phyloP scores from a whole-genome alignment of 2,888 invertebrate genomes.

The Neoascia interrupta region DNA sequence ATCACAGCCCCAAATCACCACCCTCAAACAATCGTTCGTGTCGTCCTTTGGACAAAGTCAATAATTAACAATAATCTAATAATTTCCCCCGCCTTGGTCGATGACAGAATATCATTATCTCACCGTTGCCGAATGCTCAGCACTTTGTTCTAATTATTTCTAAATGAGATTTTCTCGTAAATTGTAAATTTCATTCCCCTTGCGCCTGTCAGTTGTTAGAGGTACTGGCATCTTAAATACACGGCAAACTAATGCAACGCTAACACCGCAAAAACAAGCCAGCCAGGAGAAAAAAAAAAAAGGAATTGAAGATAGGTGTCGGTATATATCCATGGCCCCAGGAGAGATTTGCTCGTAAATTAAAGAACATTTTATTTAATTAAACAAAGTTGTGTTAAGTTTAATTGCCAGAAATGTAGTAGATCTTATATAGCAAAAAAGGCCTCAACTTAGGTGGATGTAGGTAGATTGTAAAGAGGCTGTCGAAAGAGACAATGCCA shows the following conservation, averaged over 20 bases:
- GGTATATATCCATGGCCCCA: constrained; percentile 9
- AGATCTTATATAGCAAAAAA: constrained; percentile 15
- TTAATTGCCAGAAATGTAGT: constrained; percentile 69
- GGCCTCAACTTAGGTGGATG: background rate
- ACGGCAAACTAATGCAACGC: constrained; percentile 21
- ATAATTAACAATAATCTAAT: constrained; percentile 69
- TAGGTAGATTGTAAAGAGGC: background rate
- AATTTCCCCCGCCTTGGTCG: constrained; percentile 22
- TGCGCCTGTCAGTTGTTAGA: background rate
- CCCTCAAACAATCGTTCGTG: too few species aligned
- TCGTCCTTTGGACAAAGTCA: constrained; percentile 52
- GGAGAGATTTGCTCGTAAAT: constrained; percentile 51
- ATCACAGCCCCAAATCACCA: too few species aligned
- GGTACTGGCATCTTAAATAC: constrained; percentile 16
- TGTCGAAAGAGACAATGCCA: background rate
- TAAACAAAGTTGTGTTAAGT: constrained; percentile 67
- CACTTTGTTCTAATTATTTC: constrained; percentile 68
- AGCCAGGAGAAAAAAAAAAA: background rate
- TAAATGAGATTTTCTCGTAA: constrained; percentile 68
- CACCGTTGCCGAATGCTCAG: constrained; percentile 53
- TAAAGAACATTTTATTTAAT: constrained; percentile 68
- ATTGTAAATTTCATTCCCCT: constrained; percentile 57
- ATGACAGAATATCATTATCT: constrained; percentile 54
- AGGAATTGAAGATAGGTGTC: constrained; percentile 10
- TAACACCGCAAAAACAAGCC: background rate